Conservation (phyloP, 2,113 vertebrate genomes). For the Pseudorasbora parva region DNA sequence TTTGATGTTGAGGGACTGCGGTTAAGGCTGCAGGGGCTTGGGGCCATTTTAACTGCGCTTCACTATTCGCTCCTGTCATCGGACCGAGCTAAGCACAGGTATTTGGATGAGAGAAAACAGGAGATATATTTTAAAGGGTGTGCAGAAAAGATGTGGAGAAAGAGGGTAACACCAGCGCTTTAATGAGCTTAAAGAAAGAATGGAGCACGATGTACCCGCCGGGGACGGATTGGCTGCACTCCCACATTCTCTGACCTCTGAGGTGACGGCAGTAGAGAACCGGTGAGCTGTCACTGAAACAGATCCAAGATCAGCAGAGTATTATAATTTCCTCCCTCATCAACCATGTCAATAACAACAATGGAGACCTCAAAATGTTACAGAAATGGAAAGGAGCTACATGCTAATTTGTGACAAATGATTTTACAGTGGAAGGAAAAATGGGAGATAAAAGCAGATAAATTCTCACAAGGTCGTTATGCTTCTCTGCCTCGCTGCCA, state of each 20-base stretch:
- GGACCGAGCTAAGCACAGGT: neutral
- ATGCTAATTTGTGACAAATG: neutral
- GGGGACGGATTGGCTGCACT: constrained; percentile 61
- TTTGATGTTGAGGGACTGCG: constrained; percentile 48
- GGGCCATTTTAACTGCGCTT: constrained; percentile 37
- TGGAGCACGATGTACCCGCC: constrained; percentile 64
- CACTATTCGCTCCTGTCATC: constrained; percentile 48
- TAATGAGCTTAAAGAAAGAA: constrained; percentile 69
- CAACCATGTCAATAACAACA: neutral
- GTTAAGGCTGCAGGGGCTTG: constrained; percentile 11
- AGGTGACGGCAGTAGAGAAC: constrained; percentile 45
- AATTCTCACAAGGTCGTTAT: constrained; percentile 46
- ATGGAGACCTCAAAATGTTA: neutral
- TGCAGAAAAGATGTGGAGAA: constrained; percentile 52
- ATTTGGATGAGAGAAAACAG: constrained; percentile 12
- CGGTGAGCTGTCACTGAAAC: constrained; percentile 41
- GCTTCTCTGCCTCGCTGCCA: constrained; percentile 12
- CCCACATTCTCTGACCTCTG: constrained; percentile 61
- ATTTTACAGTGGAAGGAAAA: neutral
- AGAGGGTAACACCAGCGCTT: constrained; percentile 65
- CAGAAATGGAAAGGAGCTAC: neutral
- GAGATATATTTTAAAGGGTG: constrained; percentile 26
- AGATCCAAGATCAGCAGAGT: neutral
- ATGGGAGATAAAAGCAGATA: constrained; percentile 17
- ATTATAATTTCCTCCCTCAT: neutral